Percentiles rank a stretch among this genome's conserved stretches.
These are phyloP conservation scores for Crax fasciolata DNA, from an alignment of 2,797 vertebrate species.

Conservation along the genomic window DNA sequence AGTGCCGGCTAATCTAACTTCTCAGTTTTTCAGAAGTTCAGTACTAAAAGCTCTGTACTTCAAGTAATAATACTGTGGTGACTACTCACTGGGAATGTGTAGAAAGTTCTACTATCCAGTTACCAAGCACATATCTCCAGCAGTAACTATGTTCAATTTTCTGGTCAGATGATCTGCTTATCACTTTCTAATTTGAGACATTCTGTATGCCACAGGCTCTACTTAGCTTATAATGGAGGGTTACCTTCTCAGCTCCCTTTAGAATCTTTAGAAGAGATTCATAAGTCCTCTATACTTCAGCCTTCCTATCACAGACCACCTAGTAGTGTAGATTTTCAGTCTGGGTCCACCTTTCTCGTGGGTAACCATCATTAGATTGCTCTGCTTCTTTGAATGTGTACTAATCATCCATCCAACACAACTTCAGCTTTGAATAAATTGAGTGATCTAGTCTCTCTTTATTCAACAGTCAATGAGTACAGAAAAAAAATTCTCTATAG, in stretches of 20 bases:
- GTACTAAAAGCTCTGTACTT: neutral
- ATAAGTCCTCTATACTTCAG: neutral
- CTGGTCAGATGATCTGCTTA: neutral
- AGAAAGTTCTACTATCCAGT: neutral
- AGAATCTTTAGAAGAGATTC: neutral
- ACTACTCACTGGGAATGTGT: neutral
- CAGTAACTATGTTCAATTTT: neutral
- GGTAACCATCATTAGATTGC: neutral
- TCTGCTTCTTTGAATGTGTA: neutral
- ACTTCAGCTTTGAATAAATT: neutral
- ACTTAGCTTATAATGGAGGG: neutral
- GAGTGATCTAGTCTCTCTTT: neutral
- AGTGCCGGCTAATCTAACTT: neutral
- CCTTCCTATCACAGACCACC: neutral
- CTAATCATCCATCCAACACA: neutral
- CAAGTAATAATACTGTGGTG: neutral
- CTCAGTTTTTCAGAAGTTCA: neutral
- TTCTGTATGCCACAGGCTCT: neutral
- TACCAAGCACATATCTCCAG: neutral
- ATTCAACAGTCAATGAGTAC: neutral
- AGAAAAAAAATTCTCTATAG: neutral
- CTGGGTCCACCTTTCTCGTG: neutral
- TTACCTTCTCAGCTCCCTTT: neutral
- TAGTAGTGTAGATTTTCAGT: neutral
- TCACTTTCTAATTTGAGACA: fast-evolving